Evolutionary conservation across 1,140 invertebrate genomes (phyloP).

Genomic region (Vanessa atalanta): DNA sequence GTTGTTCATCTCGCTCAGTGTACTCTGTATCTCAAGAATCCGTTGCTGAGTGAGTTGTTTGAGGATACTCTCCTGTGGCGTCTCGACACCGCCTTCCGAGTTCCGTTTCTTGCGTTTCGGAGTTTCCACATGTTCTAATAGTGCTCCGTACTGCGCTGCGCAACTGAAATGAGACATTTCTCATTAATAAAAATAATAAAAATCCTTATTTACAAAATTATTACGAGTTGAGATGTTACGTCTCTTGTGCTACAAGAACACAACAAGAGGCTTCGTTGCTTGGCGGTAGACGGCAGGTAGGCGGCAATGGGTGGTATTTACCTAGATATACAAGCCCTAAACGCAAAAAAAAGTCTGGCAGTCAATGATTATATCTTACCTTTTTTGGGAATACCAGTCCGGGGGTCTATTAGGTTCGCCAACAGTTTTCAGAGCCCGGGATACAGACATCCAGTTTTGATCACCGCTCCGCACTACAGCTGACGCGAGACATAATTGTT

Average conservation of each 20-base stretch:
- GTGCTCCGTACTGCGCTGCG: slow-evolving; percentile 91
- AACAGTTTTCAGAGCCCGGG: slow-evolving; percentile 87
- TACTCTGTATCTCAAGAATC: slow-evolving; percentile 87
- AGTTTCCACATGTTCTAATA: slow-evolving; percentile 92
- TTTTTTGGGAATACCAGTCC: slow-evolving; percentile 96
- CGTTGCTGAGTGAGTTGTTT: slow-evolving; percentile 89
- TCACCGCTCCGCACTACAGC: slow-evolving; percentile 93
- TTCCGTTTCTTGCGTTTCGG: slow-evolving; percentile 92
- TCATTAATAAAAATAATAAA: background rate
- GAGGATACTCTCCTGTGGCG: slow-evolving; percentile 90
- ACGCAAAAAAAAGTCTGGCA: no score
- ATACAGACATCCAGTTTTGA: slow-evolving; percentile 97
- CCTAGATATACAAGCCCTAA: no score
- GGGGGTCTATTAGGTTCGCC: slow-evolving; percentile 88
- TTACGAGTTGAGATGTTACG: no score
- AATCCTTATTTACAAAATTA: no score
- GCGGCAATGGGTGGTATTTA: no score
- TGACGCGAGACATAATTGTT: slow-evolving; percentile 92
- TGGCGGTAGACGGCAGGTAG: no score
- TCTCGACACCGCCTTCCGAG: slow-evolving; percentile 85
- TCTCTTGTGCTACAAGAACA: no score
- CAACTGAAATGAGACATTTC: slow-evolving; percentile 81
- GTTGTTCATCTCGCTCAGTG: slow-evolving; percentile 85
- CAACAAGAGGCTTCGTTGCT: no score
- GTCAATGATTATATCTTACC: slow-evolving; percentile 39